Evolutionary conservation across 1,140 invertebrate genomes (phyloP), one percentile per base, ranked within the genome.

Genomic region (Plodia interpunctella): DNA sequence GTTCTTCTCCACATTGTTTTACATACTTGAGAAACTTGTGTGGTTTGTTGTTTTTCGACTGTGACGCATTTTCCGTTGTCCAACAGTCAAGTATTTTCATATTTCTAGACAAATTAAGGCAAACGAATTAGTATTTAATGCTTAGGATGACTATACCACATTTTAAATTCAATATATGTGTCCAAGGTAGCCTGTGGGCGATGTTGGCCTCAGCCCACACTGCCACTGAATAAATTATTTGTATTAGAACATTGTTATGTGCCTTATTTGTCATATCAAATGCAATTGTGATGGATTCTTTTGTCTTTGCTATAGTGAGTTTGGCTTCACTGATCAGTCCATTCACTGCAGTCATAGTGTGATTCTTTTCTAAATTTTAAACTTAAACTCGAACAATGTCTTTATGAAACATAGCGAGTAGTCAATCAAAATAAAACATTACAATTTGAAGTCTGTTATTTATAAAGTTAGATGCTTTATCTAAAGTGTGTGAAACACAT

Each of bases 141-240:
- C 55, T 50, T n/a, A 49, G 59, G 35, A 59, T 44, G 6, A 5
- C 62, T 67, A 74, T 78, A 66, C 65, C 70, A 71, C 72, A 72
- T 75, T 76, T 74, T 76, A 76, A 70, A 74, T 77, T 52, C 68
- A 61, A 66, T 72, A 15, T n/a, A 83, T 72, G 63, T 74, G 77
- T 71, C 76, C 83, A 87, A 87, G 83, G 83, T 68, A 76, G 75
- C 70, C 61, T 62, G 86, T 88, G 86, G 86, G 86, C 80, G 86
- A 76, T 62, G 73, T 68, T 65, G 70, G 63, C 69, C 75, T 60
- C 71, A 69, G 63, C 83, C 86, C 81, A 88, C 86, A 87, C 83
- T 80, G 49, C 57, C 67, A 63, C 49, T 68, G 86, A 87, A 88
- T 88, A 88, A 82, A 83, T 88, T 87, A 88, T 87, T 81, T 73